phyloP scores from a whole-genome alignment of 2,113 vertebrate genomes.

The Erythrocebus patas region DNA sequence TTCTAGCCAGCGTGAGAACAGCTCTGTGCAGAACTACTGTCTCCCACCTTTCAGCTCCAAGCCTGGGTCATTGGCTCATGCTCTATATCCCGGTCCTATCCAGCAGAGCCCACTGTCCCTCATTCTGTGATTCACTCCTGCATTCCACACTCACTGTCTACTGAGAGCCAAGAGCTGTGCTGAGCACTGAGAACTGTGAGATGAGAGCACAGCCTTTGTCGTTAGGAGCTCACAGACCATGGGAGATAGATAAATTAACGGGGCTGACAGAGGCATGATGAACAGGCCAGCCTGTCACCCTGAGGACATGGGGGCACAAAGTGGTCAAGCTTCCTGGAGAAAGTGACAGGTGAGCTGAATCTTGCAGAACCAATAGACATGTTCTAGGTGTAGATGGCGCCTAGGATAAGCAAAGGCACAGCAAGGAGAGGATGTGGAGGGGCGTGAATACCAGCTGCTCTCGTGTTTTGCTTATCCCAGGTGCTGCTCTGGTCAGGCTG shows the following conservation, averaged over 20 bases:
- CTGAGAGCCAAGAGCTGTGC: neutral
- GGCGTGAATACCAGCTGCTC: neutral
- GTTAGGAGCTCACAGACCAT: neutral
- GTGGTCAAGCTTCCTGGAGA: neutral
- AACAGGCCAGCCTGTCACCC: neutral
- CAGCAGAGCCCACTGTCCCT: neutral
- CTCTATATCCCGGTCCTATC: neutral
- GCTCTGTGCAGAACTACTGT: neutral
- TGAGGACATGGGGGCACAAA: neutral
- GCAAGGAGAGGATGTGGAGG: accelerated
- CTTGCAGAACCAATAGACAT: neutral
- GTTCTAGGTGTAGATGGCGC: neutral
- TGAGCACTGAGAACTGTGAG: neutral
- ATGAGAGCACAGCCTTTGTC: neutral
- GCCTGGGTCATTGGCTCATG: neutral
- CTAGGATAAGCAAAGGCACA: neutral
- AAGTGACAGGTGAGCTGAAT: neutral
- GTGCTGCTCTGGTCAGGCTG: neutral
- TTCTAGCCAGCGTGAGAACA: neutral
- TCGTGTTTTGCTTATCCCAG: no score
- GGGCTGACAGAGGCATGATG: neutral
- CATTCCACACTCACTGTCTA: neutral
- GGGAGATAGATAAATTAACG: neutral
- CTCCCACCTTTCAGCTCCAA: neutral
- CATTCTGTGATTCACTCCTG: neutral